A percentile compares a stretch with the other conserved stretches of the same genome.
These are phyloP conservation scores for Brienomyrus brachyistius DNA, from an alignment of 2,113 vertebrate genomes.

Conservation along the genomic window DNA sequence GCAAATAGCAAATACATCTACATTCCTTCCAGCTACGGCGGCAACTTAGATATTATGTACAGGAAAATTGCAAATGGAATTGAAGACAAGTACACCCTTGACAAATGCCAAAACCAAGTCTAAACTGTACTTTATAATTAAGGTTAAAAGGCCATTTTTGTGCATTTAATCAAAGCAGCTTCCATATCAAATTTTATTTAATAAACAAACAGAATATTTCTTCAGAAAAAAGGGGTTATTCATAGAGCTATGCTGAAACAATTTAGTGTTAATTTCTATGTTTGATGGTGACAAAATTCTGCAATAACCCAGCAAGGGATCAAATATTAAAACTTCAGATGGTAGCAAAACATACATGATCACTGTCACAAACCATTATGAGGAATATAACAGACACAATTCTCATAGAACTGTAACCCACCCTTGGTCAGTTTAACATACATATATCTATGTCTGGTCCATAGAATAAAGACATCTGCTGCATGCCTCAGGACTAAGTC, in stretches of 20 bases:
- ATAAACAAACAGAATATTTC: neutral
- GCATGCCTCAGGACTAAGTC: neutral
- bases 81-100: neutral
- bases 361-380: neutral
- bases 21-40: no score
- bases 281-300: neutral
- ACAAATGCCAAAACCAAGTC: no score
- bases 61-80: neutral
- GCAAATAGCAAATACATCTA: no score
- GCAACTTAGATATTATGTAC: neutral
- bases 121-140: no score
- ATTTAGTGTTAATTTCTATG: neutral
- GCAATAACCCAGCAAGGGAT: neutral
- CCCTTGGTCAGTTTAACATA: neutral
- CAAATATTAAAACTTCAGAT: neutral
- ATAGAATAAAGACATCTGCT: neutral
- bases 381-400: neutral
- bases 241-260: neutral
- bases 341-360: neutral
- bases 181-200: neutral
- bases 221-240: neutral
- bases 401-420: neutral
- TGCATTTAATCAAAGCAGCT: neutral
- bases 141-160: no score
- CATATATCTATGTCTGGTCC: neutral